Conservation (phyloP, 2,113 vertebrate genomes). For the Hydrochoerus hydrochaeris region DNA sequence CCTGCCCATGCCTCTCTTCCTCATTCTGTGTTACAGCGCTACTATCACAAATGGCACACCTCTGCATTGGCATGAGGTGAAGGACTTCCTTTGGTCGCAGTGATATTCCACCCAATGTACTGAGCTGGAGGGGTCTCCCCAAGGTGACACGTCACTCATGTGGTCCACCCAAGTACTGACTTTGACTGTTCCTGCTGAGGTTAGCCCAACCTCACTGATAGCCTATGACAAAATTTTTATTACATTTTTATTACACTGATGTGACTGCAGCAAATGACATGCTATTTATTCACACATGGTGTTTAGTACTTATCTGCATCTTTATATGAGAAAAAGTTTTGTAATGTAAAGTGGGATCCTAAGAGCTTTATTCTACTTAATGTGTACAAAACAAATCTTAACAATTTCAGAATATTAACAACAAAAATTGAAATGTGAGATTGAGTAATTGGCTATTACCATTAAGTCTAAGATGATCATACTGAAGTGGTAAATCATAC, state of each 20-base stretch:
- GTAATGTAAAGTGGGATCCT: background rate
- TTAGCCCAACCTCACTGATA: background rate
- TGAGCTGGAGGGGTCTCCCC: background rate
- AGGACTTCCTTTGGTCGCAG: background rate
- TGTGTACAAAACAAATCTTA: background rate
- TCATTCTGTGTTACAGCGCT: background rate
- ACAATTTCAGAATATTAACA: background rate
- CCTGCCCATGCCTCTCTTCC: background rate
- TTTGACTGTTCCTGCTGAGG: too few species aligned
- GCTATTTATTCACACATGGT: background rate
- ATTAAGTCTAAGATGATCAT: background rate
- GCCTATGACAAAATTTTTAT: background rate
- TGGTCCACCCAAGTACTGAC: background rate
- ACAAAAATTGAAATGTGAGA: background rate
- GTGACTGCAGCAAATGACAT: background rate
- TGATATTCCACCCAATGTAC: background rate
- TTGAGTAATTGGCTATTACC: background rate
- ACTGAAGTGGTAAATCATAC: background rate
- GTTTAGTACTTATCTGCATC: background rate
- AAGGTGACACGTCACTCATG: background rate
- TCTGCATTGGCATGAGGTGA: background rate
- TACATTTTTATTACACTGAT: too few species aligned
- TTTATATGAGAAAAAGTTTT: background rate
- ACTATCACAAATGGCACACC: background rate
- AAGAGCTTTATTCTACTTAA: background rate